A percentile compares a stretch with the other conserved stretches of the same genome.
Evolutionary conservation across 2,113 vertebrate species (phyloP).

Genomic region (Microcebus lehilahytsara): DNA sequence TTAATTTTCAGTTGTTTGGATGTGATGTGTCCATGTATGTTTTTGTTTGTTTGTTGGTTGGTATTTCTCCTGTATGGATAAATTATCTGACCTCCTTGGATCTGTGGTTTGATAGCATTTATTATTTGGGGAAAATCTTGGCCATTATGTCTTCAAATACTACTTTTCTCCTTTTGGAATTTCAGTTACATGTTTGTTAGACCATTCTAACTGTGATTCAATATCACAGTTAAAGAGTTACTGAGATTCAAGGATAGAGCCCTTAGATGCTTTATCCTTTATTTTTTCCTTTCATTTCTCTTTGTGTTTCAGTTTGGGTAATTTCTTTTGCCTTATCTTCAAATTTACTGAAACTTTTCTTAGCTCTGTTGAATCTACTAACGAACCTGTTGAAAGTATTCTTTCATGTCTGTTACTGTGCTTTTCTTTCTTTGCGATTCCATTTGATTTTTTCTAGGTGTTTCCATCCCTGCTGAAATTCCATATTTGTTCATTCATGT

Average conservation of each 20-base stretch:
- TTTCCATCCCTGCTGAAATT: conserved; percentile 18
- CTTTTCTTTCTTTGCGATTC: conserved; percentile 10
- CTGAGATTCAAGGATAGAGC: too few relatives aligned
- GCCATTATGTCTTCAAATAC: not conserved
- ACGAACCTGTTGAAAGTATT: not conserved
- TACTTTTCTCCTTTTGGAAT: not conserved
- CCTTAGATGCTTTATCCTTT: too few relatives aligned
- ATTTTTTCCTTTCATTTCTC: not conserved
- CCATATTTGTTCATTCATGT: not conserved
- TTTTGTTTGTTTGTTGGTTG: not conserved
- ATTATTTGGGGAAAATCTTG: not conserved
- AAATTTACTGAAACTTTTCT: not conserved
- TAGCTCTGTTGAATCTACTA: not conserved
- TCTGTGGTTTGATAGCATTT: not conserved
- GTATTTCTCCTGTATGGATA: not conserved
- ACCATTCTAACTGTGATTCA: not conserved
- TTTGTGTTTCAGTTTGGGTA: not conserved
- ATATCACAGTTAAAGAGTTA: too few relatives aligned
- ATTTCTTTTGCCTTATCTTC: not conserved
- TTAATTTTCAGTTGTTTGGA: not conserved
- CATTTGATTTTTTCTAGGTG: not conserved
- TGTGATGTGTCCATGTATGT: not conserved
- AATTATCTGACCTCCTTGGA: not conserved
- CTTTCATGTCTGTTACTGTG: not conserved
- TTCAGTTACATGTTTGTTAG: not conserved